phyloP scores from a whole-genome alignment of 2,113 vertebrate genomes.

The Calonectris borealis region DNA sequence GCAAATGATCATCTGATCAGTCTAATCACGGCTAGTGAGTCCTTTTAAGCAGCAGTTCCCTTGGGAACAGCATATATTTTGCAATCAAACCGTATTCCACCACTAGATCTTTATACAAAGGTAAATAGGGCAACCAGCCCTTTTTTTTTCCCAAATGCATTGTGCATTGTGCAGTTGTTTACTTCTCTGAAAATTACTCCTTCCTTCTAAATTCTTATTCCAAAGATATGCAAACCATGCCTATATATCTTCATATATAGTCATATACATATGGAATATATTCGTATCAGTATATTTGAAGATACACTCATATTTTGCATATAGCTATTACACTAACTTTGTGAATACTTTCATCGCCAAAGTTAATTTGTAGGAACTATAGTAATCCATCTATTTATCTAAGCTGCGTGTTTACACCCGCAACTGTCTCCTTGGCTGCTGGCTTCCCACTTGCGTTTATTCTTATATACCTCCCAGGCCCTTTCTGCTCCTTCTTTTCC shows the following conservation, averaged over 20 bases:
- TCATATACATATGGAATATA: background rate
- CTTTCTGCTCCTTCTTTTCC: background rate
- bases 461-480: background rate
- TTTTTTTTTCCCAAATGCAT: background rate
- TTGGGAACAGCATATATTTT: slow-evolving; percentile 61
- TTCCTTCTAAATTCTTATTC: background rate
- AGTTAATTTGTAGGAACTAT: background rate
- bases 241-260: background rate
- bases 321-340: background rate
- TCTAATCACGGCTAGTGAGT: background rate
- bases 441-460: background rate
- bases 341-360: background rate
- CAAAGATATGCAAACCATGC: background rate
- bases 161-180: background rate
- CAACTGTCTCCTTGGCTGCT: background rate
- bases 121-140: background rate
- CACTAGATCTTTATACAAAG: background rate
- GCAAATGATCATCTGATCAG: background rate
- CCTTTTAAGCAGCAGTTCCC: slow-evolving; percentile 39
- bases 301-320: background rate
- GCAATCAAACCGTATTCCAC: slow-evolving; percentile 17
- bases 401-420: fast-evolving
- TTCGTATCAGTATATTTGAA: background rate
- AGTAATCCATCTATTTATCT: background rate
- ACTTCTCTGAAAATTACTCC: background rate